A percentile compares a stretch with the other conserved stretches of the same genome.
These are phyloP conservation scores for Tiphia femorata DNA, from an alignment of 2,888 invertebrate genomes.

Conservation along the genomic window DNA sequence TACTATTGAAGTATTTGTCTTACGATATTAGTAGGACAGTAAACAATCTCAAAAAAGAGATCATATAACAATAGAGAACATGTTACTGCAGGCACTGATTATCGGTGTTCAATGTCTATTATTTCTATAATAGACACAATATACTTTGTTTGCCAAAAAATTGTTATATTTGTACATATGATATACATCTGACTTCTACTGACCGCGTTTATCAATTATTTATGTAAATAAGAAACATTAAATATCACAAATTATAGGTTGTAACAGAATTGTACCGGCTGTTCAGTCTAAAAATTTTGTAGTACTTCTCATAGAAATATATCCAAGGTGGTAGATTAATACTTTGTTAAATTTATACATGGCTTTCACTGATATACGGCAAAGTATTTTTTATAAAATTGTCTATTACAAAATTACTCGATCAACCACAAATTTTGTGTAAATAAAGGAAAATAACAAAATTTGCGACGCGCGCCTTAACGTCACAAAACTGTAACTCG, in stretches of 20 bases:
- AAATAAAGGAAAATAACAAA: no score
- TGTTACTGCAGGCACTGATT: background rate
- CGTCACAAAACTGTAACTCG: no score
- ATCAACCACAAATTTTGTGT: no score
- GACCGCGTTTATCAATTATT: constrained; percentile 1
- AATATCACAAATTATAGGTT: background rate
- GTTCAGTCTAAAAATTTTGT: no score
- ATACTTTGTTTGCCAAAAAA: background rate
- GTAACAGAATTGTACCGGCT: no score
- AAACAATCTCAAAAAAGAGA: background rate
- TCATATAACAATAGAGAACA: background rate
- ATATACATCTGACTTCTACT: constrained; percentile 13
- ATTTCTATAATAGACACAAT: constrained; percentile 6
- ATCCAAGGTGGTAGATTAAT: no score
- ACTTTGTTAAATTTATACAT: background rate
- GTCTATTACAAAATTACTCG: no score
- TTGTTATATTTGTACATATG: constrained; percentile 6
- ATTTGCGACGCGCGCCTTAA: no score
- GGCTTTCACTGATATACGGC: background rate
- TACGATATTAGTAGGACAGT: background rate
- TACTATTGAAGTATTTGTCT: background rate
- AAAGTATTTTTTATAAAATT: no score
- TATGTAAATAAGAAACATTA: background rate
- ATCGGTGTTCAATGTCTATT: background rate
- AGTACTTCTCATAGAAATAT: no score